phyloP scores from a whole-genome alignment of 2,888 invertebrate species.

The Ceratothoa steindachneri region DNA sequence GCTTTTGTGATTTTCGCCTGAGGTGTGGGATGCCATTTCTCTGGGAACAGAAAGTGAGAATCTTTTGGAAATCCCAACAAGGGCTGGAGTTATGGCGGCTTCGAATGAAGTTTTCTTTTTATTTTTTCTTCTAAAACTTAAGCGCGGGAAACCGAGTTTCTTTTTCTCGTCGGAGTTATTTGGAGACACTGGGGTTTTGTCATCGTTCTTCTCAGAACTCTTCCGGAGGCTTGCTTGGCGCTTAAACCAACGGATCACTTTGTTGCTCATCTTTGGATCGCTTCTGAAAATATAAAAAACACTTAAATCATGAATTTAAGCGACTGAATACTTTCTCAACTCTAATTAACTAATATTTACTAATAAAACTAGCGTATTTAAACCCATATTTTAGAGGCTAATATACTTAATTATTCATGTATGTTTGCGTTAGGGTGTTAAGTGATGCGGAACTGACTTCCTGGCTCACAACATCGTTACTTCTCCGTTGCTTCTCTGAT shows the following conservation, averaged over 20 bases:
- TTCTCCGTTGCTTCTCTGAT: no score
- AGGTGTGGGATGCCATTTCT: neutral
- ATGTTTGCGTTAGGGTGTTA: no score
- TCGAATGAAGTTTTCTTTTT: neutral
- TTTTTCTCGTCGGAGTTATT: neutral
- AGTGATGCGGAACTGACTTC: no score
- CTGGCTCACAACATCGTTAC: no score
- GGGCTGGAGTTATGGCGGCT: neutral
- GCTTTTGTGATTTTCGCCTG: neutral
- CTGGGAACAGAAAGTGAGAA: neutral
- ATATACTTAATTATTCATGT: no score
- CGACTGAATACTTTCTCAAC: no score
- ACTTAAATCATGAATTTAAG: no score
- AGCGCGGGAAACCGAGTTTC: neutral
- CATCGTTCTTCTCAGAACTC: neutral
- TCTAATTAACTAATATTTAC: no score
- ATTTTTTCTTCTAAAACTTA: conserved; percentile 1
- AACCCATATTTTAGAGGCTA: no score
- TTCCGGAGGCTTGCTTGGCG: neutral
- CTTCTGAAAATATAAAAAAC: neutral
- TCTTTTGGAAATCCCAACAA: neutral
- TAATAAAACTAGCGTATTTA: no score
- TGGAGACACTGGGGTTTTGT: neutral
- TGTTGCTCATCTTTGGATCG: neutral
- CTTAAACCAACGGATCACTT: neutral